These are phyloP conservation scores for Ictalurus furcatus DNA, from an alignment of 2,113 vertebrate species.

Conservation along the genomic window DNA sequence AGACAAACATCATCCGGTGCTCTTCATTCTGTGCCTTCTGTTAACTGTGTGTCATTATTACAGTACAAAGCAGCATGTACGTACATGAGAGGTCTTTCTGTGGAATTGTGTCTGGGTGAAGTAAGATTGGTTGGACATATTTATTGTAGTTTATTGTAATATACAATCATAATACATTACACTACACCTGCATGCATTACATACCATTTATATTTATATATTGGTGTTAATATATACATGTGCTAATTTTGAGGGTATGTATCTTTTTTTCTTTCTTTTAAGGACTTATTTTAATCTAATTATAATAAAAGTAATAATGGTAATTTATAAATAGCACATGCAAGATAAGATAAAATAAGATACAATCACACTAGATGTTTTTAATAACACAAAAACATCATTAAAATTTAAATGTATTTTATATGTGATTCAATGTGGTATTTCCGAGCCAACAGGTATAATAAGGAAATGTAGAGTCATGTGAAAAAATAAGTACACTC, in stretches of 20 bases:
- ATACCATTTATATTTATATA: background rate
- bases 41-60: constrained; percentile 6
- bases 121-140: background rate
- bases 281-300: background rate
- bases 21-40: constrained; percentile 16
- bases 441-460: background rate
- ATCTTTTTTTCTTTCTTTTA: background rate
- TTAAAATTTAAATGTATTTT: background rate
- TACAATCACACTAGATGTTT: background rate
- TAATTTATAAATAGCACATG: background rate
- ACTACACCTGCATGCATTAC: background rate
- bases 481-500: no score
- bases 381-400: background rate
- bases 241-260: background rate
- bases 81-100: background rate
- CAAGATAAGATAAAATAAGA: background rate
- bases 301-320: background rate
- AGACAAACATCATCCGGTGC: constrained; percentile 21
- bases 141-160: background rate
- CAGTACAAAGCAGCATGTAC: background rate
- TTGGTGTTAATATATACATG: background rate
- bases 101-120: background rate
- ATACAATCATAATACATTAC: background rate
- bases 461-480: no score
- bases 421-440: background rate